phyloP scores from a whole-genome alignment of 1,140 invertebrate species.

The Lordiphosa mommai region DNA sequence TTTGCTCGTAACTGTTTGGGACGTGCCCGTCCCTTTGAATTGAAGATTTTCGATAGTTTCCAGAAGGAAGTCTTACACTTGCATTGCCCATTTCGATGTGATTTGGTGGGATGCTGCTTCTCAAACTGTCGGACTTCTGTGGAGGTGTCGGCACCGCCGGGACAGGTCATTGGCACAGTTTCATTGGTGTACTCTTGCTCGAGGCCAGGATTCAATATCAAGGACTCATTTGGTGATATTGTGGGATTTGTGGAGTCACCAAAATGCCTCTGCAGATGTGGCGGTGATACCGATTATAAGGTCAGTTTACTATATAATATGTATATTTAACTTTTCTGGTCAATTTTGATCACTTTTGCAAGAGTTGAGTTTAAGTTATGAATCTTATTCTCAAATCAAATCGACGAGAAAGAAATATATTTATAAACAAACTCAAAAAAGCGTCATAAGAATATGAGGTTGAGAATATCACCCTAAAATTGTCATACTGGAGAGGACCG shows the following conservation, averaged over 20 bases:
- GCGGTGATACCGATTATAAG: slow-evolving; percentile 82
- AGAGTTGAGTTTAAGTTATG: too few relatives aligned
- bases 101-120: slow-evolving; percentile 84
- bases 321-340: too few relatives aligned
- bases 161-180: slow-evolving; percentile 83
- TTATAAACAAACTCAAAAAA: too few relatives aligned
- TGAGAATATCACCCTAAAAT: too few relatives aligned
- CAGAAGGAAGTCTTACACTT: slow-evolving; percentile 88
- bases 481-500: too few relatives aligned
- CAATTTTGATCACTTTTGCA: too few relatives aligned
- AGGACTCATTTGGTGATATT: slow-evolving; percentile 84
- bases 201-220: slow-evolving; percentile 84
- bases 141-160: slow-evolving; percentile 80
- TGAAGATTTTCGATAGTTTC: slow-evolving; percentile 89
- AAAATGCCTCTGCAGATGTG: slow-evolving; percentile 82
- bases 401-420: too few relatives aligned
- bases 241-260: slow-evolving; percentile 87
- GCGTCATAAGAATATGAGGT: too few relatives aligned
- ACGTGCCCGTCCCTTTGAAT: slow-evolving; percentile 87
- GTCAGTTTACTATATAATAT: slow-evolving; percentile 31
- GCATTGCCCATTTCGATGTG: slow-evolving; percentile 86
- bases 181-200: slow-evolving; percentile 86
- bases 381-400: too few relatives aligned
- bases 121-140: slow-evolving; percentile 91
- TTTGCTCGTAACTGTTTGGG: slow-evolving; percentile 89